Conservation (phyloP, 2,888 invertebrate genomes). For the Aphodius granarius region DNA sequence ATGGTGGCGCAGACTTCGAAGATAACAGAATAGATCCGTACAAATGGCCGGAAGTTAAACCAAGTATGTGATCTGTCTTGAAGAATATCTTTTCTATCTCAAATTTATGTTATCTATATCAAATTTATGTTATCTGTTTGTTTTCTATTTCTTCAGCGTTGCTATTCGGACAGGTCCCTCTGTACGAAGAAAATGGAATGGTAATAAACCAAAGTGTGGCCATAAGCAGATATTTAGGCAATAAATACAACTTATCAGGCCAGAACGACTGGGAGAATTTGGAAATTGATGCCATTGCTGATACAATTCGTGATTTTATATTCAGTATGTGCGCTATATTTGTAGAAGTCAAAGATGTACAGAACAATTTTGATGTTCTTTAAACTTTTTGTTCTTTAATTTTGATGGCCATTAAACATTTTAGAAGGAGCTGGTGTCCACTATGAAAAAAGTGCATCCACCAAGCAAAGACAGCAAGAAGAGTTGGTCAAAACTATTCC, state of each 20-base stretch:
- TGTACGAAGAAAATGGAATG: constrained; percentile 64
- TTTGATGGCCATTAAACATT: too few species aligned
- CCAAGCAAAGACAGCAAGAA: not conserved
- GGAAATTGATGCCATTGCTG: constrained; percentile 62
- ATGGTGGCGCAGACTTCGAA: constrained; percentile 21
- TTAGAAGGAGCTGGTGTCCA: not conserved
- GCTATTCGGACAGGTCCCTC: constrained; percentile 65
- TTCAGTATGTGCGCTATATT: too few species aligned
- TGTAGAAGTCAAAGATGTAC: too few species aligned
- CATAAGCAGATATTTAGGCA: constrained; percentile 63
- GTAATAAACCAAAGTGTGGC: constrained; percentile 60
- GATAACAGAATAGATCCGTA: constrained; percentile 7
- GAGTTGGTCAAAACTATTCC: not conserved
- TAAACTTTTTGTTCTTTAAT: too few species aligned
- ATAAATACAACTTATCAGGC: constrained; percentile 59
- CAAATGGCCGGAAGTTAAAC: constrained; percentile 20
- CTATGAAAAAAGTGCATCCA: not conserved
- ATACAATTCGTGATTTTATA: constrained; percentile 59
- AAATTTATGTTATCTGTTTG: not conserved
- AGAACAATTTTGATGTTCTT: not conserved
- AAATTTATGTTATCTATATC: too few species aligned
- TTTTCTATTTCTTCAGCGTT: constrained; percentile 49
- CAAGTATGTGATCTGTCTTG: constrained; percentile 19
- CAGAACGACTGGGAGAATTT: constrained; percentile 59
- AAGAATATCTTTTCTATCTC: too few species aligned